Evolutionary conservation across 2,113 vertebrate genomes (phyloP).

Genomic region (Myrmecophaga tridactyla): DNA sequence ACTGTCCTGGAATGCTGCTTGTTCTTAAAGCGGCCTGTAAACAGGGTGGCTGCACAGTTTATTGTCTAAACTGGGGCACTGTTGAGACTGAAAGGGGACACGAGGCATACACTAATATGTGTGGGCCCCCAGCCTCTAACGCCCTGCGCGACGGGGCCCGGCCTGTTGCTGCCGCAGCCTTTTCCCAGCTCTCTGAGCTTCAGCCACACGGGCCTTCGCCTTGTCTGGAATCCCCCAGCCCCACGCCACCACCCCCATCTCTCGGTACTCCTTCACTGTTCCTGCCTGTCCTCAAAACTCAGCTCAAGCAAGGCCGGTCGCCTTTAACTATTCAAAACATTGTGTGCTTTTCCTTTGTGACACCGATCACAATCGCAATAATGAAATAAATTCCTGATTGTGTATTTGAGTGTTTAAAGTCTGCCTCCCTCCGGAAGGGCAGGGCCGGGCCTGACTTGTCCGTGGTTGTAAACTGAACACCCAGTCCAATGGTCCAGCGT

Average conservation of each 20-base stretch:
- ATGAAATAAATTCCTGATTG: not conserved
- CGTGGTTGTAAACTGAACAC: not conserved
- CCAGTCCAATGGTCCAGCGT: not conserved
- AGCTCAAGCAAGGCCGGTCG: not conserved
- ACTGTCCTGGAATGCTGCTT: not conserved
- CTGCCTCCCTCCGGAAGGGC: not conserved
- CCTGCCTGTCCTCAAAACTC: not conserved
- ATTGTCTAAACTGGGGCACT: not conserved
- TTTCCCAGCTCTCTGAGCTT: not conserved
- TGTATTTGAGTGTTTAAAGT: not conserved
- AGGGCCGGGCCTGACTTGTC: not conserved
- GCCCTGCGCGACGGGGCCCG: rapidly evolving
- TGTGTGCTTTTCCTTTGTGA: not conserved
- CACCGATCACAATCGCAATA: not conserved
- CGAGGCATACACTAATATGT: rapidly evolving
- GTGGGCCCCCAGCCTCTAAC: not conserved
- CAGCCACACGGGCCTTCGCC: not conserved
- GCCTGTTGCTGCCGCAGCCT: not conserved
- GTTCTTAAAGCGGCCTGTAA: not conserved
- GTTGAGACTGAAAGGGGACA: not conserved
- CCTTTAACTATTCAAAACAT: not conserved
- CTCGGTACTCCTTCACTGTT: not conserved
- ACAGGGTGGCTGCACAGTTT: not conserved
- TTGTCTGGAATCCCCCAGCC: not conserved
- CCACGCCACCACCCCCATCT: not conserved